Conservation (phyloP, 2,113 vertebrate genomes). For the Leucoraja erinaceus region DNA sequence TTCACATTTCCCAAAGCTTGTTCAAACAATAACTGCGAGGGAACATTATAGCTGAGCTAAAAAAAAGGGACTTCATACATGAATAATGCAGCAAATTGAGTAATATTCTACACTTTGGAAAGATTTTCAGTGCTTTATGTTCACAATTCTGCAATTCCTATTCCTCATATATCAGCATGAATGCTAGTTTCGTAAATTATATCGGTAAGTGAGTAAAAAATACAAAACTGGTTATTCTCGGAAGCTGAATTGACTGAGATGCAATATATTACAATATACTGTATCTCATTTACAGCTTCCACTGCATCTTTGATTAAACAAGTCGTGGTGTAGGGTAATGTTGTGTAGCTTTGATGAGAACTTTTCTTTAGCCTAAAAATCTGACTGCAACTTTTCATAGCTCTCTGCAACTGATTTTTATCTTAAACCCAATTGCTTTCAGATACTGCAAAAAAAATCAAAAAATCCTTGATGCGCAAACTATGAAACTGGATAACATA, state of each 20-base stretch:
- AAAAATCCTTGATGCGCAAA: no score
- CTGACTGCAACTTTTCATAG: no score
- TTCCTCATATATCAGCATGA: neutral
- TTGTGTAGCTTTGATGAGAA: neutral
- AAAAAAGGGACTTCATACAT: neutral
- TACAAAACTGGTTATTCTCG: neutral
- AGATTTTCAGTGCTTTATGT: neutral
- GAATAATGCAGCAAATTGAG: neutral
- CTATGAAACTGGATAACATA: no score
- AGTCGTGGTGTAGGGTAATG: neutral
- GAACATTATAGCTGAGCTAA: neutral
- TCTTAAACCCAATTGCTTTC: no score
- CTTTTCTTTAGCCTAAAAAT: no score
- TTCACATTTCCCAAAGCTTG: neutral
- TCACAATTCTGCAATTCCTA: neutral
- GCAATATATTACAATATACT: neutral
- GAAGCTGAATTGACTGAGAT: neutral
- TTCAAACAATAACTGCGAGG: neutral
- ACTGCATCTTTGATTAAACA: neutral
- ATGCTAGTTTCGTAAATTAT: neutral
- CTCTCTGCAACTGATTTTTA: no score
- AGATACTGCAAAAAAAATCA: no score
- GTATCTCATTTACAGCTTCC: neutral
- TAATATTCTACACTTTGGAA: neutral
- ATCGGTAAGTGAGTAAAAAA: neutral